Evolutionary conservation across 2,888 invertebrate species (phyloP), one percentile per base, ranked within the genome.

Genomic region (Dinocampus coccinellae): DNA sequence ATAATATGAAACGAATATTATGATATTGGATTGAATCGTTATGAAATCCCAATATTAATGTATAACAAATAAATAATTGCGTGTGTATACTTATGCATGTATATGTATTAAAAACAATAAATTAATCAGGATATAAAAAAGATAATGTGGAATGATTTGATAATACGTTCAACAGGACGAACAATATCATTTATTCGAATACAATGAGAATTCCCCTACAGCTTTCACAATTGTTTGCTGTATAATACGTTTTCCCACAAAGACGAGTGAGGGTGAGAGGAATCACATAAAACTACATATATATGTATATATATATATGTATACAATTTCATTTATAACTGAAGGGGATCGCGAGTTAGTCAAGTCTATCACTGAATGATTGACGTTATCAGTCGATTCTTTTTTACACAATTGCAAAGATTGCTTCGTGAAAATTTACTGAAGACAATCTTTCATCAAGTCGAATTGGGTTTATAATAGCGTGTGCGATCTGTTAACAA

Each of bases 331-430:
- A 6, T 16, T 47, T 47, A n/a, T 47, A 47, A 42, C 16, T 47
- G 47, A 47, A 47, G 29, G 11, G 52, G 42, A 16, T 22, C 24
- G 66, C 22, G 66, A 66, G 57, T 42, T 68, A 68, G 47, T 33
- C 26, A 33, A 68, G 67, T 68, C 67, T 60, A 68, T 68, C 67
- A 68, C n/a, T 13, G 47, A 60, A 11, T 68, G 67, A 68, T 33
- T 68, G 67, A 68, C 67, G 47, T 68, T 68, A 68, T 68, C 67
- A 34, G 47, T 42, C 13, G 55, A 24, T 22, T 60, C 47, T 33
- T 20, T 60, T 7, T 47, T 47, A 47, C 16, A 60, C 58, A 29
- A 42, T 57, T 26, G 39, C 34, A 36, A 57, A 66, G 66, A 66
- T 66, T 66, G 39, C 57, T 66, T 47, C 47, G 34, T 33, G 36